Conservation (phyloP, 2,113 vertebrate species). For the Phalacrocorax carbo region DNA sequence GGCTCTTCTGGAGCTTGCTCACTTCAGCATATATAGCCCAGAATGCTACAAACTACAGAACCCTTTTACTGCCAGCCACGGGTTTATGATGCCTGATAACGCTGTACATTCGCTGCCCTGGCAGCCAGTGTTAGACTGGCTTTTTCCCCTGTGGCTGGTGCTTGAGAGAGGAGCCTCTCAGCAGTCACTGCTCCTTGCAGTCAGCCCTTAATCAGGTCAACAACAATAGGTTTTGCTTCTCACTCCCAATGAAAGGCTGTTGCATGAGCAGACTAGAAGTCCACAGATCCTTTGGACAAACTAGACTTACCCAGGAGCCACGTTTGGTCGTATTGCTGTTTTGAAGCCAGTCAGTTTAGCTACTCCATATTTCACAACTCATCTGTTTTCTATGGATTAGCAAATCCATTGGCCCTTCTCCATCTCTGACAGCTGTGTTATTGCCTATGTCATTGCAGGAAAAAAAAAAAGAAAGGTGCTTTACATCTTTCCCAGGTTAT, state of each 20-base stretch:
- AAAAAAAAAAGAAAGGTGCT: background rate
- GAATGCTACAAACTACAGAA: background rate
- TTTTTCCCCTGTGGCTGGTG: background rate
- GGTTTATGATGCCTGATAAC: background rate
- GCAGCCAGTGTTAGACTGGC: background rate
- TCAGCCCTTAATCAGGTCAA: background rate
- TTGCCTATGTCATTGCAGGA: background rate
- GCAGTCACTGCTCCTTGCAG: background rate
- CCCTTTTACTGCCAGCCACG: background rate
- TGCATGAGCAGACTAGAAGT: background rate
- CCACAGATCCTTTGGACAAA: background rate
- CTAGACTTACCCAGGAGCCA: background rate
- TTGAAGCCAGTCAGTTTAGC: background rate
- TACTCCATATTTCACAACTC: background rate
- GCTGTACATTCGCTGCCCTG: background rate
- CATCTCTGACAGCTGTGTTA: background rate
- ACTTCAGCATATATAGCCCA: background rate
- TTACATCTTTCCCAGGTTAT: background rate
- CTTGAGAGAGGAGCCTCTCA: background rate
- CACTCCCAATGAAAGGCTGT: background rate
- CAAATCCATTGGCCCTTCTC: background rate
- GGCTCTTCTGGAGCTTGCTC: background rate
- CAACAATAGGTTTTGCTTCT: slow-evolving; percentile 21
- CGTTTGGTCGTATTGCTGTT: background rate
- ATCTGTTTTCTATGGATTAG: background rate